Evolutionary conservation across 2,888 invertebrate genomes (phyloP).

Genomic region (Caenorhabditis uteleia): DNA sequence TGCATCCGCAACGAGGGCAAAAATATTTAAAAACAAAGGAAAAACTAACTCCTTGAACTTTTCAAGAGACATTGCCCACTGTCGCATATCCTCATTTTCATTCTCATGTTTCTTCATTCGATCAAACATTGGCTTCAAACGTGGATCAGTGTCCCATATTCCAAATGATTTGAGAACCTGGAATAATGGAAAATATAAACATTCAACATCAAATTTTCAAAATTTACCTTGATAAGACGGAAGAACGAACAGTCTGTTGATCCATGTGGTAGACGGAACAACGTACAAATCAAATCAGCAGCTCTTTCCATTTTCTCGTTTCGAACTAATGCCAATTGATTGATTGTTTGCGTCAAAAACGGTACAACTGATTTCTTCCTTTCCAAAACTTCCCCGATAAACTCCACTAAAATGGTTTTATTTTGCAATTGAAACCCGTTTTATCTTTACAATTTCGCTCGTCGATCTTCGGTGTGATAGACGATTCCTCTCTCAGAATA

Average conservation of each 20-base stretch:
- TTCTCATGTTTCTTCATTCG: conserved; percentile 59
- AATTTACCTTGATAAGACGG: conserved; percentile 21
- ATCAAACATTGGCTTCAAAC: conserved; percentile 46
- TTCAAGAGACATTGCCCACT: conserved; percentile 60
- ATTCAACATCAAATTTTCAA: background rate
- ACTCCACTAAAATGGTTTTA: conserved; percentile 31
- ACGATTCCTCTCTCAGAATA: conserved; percentile 17
- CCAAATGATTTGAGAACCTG: conserved; percentile 63
- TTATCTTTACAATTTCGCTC: conserved; percentile 21
- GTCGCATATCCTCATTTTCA: conserved; percentile 59
- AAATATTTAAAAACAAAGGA: background rate
- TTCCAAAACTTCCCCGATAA: conserved; percentile 41
- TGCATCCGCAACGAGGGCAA: background rate
- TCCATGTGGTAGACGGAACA: conserved; percentile 33
- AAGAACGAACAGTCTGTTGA: conserved; percentile 33
- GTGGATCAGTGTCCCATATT: conserved; percentile 57
- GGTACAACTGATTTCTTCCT: conserved; percentile 40
- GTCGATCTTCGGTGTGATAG: conserved; percentile 23
- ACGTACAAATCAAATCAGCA: conserved; percentile 32
- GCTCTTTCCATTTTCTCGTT: conserved; percentile 35
- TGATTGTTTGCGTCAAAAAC: conserved; percentile 33
- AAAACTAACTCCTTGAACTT: conserved; percentile 58
- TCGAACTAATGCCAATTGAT: conserved; percentile 19
- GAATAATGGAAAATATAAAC: background rate
- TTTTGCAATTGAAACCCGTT: background rate